Conservation (phyloP, 2,888 invertebrate genomes). For the Argyra leucocephala region DNA sequence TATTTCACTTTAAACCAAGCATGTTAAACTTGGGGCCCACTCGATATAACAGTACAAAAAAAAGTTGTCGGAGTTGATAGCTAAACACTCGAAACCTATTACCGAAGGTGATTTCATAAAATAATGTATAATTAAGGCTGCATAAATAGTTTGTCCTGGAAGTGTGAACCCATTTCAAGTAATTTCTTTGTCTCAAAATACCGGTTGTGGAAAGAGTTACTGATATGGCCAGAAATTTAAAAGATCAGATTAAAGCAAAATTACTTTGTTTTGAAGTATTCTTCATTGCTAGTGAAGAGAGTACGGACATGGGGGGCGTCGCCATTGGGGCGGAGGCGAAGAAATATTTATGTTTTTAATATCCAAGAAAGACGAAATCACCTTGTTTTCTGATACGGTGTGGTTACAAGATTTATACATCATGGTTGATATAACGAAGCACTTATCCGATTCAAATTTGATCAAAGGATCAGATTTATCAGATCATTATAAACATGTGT, state of each 20-base stretch:
- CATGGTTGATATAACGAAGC: constrained; percentile 18
- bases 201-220: constrained; percentile 20
- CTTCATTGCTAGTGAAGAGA: constrained; percentile 23
- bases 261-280: constrained; percentile 22
- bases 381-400: constrained; percentile 15
- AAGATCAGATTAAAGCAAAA: constrained; percentile 22
- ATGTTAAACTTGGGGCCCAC: too few relatives aligned
- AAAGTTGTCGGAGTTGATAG: constrained; percentile 23
- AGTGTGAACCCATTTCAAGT: constrained; percentile 23
- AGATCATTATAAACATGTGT: constrained; percentile 24
- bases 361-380: constrained; percentile 19
- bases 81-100: constrained; percentile 23
- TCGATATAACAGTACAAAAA: too few relatives aligned
- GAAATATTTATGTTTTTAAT: constrained; percentile 25
- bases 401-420: constrained; percentile 20
- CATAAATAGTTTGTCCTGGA: constrained; percentile 22
- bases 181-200: constrained; percentile 24
- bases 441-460: constrained; percentile 21
- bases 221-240: constrained; percentile 18
- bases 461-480: constrained; percentile 21
- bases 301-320: constrained; percentile 20
- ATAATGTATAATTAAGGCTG: constrained; percentile 18
- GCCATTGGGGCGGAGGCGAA: constrained; percentile 23
- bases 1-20: too few relatives aligned
- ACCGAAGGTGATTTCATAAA: constrained; percentile 24